Percentiles rank a stretch among this genome's conserved stretches.
These are phyloP conservation scores for Hephaestus fuliginosus DNA, from an alignment of 2,797 vertebrate genomes.

Conservation along the genomic window DNA sequence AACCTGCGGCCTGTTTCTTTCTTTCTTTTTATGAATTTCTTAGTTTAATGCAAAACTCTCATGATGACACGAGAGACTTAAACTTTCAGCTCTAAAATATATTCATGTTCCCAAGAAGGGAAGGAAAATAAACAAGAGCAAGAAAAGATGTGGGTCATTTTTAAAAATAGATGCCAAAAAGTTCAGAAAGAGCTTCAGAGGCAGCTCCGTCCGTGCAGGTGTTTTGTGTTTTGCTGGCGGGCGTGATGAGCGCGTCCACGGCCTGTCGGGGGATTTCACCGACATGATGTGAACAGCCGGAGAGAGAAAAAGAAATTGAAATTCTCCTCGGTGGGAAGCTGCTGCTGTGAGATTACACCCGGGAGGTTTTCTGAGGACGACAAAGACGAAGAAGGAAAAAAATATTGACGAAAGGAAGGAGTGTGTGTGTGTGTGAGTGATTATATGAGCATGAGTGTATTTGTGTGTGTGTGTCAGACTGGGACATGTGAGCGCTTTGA, in stretches of 20 bases:
- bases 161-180: background rate
- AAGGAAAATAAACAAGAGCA: background rate
- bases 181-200: background rate
- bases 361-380: constrained; percentile 24
- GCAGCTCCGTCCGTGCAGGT: background rate
- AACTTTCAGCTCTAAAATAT: background rate
- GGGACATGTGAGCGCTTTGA: constrained; percentile 39
- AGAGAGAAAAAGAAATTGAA: background rate
- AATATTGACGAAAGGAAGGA: background rate
- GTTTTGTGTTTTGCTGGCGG: too few relatives aligned
- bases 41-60: too few relatives aligned
- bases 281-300: background rate
- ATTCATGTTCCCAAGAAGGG: background rate
- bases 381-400: background rate
- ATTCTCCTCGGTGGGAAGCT: constrained; percentile 26
- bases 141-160: background rate
- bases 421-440: background rate
- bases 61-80: background rate
- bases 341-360: constrained; percentile 40
- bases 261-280: constrained; percentile 16
- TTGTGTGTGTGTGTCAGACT: constrained; percentile 4
- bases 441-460: background rate
- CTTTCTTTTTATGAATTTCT: background rate
- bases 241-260: background rate
- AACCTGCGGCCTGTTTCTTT: background rate